These are phyloP conservation scores for Amphipoea oculea DNA, from an alignment of 2,888 invertebrate species.

Conservation along the genomic window DNA sequence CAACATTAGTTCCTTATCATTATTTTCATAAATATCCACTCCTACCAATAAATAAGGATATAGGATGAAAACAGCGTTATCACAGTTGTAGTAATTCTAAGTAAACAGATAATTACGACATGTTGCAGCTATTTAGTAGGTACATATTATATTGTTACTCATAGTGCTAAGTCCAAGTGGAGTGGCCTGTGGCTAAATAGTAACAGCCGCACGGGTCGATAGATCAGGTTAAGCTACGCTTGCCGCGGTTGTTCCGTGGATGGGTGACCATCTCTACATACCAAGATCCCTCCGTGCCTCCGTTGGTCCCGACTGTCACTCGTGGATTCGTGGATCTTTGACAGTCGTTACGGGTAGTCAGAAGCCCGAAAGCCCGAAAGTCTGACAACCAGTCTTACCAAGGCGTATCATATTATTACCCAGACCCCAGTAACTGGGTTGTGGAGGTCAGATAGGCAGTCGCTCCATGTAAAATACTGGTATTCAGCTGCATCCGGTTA, in stretches of 20 bases:
- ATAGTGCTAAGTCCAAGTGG: constrained; percentile 27
- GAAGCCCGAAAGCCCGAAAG: not conserved
- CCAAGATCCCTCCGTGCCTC: not conserved
- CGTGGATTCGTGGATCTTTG: not conserved
- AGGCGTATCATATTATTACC: not conserved
- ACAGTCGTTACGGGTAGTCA: not conserved
- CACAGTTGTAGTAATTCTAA: not conserved
- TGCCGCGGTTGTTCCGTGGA: no score
- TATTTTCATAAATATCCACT: not conserved
- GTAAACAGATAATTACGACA: constrained; percentile 24
- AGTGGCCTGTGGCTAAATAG: not conserved
- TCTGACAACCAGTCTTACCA: not conserved
- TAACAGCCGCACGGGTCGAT: not conserved
- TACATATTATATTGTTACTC: not conserved
- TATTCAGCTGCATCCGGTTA: not conserved
- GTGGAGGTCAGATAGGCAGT: not conserved
- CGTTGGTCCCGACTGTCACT: not conserved
- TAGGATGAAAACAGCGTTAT: constrained; percentile 34
- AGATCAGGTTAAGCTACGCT: no score
- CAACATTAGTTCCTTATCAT: not conserved
- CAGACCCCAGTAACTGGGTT: no score
- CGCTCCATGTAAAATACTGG: not conserved
- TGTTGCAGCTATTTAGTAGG: not conserved
- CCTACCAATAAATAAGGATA: not conserved
- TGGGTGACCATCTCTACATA: no score